Conservation (phyloP, 1,140 invertebrate genomes). For the Lepidotrigona ventralis region DNA sequence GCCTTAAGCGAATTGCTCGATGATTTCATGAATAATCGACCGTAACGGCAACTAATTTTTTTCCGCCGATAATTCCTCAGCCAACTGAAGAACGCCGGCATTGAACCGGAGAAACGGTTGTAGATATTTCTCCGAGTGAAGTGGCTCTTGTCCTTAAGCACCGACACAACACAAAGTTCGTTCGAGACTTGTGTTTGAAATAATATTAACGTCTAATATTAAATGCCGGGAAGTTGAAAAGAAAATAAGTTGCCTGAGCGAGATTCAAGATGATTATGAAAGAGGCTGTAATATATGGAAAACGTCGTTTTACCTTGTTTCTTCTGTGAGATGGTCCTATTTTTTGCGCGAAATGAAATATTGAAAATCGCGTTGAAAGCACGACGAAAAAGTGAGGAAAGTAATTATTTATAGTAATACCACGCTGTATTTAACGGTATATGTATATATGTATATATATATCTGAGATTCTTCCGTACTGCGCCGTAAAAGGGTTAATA, state of each 20-base stretch:
- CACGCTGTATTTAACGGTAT: no score
- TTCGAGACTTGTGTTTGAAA: background rate
- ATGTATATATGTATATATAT: no score
- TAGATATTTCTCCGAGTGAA: background rate
- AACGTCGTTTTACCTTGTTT: no score
- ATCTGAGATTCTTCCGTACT: background rate
- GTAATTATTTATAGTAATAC: no score
- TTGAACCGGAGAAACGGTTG: background rate
- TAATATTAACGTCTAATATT: background rate
- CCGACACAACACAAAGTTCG: background rate
- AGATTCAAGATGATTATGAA: background rate
- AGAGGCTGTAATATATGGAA: no score
- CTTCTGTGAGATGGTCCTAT: no score
- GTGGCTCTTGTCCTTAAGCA: background rate
- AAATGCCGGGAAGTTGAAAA: no score
- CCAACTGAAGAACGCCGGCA: background rate
- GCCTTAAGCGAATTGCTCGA: background rate
- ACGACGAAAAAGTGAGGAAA: no score
- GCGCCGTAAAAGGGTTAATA: background rate
- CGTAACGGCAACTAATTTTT: background rate
- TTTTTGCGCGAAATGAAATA: no score
- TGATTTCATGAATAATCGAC: constrained; percentile 34
- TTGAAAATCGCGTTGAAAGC: no score
- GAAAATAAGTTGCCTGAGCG: background rate
- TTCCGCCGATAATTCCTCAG: background rate